phyloP scores from a whole-genome alignment of 2,888 invertebrate species.

The Aphidius colemani region DNA sequence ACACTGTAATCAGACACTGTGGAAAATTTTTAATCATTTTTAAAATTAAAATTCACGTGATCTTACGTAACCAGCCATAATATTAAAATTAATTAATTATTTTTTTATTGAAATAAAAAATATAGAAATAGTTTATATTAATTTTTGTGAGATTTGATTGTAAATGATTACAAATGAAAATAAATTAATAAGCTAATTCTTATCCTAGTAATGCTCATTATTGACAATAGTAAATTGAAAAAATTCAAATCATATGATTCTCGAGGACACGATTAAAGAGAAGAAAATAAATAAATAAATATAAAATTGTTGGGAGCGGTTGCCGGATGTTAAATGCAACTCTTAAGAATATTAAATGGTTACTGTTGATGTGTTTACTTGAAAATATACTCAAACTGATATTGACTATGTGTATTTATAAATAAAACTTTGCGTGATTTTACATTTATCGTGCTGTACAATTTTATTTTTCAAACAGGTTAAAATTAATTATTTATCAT shows the following conservation, averaged over 20 bases:
- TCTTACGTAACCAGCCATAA: too few relatives aligned
- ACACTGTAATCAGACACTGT: too few relatives aligned
- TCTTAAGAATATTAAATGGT: conserved; percentile 53
- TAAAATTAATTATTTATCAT: neutral
- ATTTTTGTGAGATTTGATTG: too few relatives aligned
- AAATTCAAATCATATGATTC: conserved; percentile 31
- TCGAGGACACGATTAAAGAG: conserved; percentile 20
- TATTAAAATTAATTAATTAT: too few relatives aligned
- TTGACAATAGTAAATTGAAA: conserved; percentile 11
- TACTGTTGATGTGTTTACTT: conserved; percentile 44
- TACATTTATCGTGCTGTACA: neutral
- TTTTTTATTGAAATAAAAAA: too few relatives aligned
- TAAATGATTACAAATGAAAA: too few relatives aligned
- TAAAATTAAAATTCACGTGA: too few relatives aligned
- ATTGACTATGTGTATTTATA: neutral
- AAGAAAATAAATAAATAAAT: conserved; percentile 28
- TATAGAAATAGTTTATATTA: too few relatives aligned
- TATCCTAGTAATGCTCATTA: neutral
- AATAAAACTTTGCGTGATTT: conserved; percentile 19
- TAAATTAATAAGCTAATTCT: too few relatives aligned
- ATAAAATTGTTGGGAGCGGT: conserved; percentile 42
- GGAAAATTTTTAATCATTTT: too few relatives aligned
- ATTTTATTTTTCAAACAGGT: neutral
- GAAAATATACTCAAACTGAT: conserved; percentile 42
- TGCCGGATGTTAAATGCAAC: conserved; percentile 56